Percentiles rank a stretch among this genome's conserved stretches.
These are phyloP conservation scores for Trinorchestia longiramus DNA, from an alignment of 1,140 invertebrate genomes.

Conservation along the genomic window DNA sequence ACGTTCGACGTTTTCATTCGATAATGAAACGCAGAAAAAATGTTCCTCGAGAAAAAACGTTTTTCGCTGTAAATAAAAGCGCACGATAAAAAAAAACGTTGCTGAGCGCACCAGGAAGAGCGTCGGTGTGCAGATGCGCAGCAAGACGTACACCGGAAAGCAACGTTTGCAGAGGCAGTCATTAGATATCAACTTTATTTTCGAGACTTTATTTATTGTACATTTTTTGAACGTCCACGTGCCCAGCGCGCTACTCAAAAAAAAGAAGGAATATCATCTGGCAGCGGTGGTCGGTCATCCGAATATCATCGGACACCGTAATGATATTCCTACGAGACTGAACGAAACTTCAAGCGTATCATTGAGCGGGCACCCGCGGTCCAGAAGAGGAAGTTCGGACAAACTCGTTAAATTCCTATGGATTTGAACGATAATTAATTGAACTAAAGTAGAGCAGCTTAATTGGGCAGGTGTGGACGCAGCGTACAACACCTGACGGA, in stretches of 20 bases:
- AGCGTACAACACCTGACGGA: background rate
- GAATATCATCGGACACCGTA: background rate
- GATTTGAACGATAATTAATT: background rate
- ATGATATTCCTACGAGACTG: background rate
- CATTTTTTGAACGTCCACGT: background rate
- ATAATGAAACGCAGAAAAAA: too few relatives aligned
- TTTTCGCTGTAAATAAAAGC: too few relatives aligned
- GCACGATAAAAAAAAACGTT: too few relatives aligned
- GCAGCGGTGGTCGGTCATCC: background rate
- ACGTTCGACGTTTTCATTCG: too few relatives aligned
- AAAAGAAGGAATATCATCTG: background rate
- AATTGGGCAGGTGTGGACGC: background rate
- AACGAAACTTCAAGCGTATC: background rate
- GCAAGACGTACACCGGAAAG: background rate
- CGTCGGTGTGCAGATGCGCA: background rate
- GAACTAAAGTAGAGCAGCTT: background rate
- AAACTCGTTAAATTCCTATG: background rate
- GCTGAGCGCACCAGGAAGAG: background rate
- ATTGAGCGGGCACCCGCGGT: background rate
- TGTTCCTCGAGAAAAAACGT: too few relatives aligned
- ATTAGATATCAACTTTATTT: constrained; percentile 3
- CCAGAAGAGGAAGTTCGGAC: background rate
- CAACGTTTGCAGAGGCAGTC: background rate
- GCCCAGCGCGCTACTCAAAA: too few relatives aligned
- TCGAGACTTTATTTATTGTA: background rate